Base-by-base conservation (phyloP, 2,888 invertebrate species). In the Aricia artaxerxes region DNA sequence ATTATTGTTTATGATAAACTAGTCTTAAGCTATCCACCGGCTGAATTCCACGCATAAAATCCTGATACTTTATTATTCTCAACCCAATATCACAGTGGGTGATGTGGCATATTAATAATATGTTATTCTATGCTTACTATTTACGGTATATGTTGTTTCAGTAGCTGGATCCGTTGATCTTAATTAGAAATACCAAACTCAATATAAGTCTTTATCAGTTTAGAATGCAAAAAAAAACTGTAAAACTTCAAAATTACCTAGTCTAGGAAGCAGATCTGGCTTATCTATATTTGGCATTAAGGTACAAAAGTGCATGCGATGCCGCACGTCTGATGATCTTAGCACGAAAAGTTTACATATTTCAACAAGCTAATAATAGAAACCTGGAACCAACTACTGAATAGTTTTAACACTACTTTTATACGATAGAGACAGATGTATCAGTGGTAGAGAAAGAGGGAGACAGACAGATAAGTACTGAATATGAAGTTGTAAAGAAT, bases 1-100 rank as follows among this genome's bases (percentile, higher is more conserved):
- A 77, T 77, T 57, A 35, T 77, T 75, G 7, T 77, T 69, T 31
- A 38, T 4, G 6, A 13, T 76, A 76, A 76, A 35, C 57, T 76
- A 76, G 53, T 31, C 79, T 80, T 81, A 77, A 78, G 77, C 90
- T 91, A 86, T 82, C 92, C 93, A 83, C 85, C 92, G 88, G 88
- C 91, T 83, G 86, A 88, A 88, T 88, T 82, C 88, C 90, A 87
- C 88, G 81, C 91, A 79, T 85, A 86, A 84, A 87, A 84, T 83
- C 89, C 90, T 85, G 88, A 87, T 86, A 85, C 88, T 85, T 81
- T 82, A 83, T 84, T 82, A 60, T 78, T 80, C 87, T 86, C 92
- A 85, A 88, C 89, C 93, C 92, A 88, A 88, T 94, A 94, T 94
- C 93, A 94, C 93, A 94, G 93, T 87, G 91, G 90, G 92, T 88